A percentile compares a stretch with the other conserved stretches of the same genome.
phyloP scores from a whole-genome alignment of 2,888 invertebrate species.

The Drosophila monieri region DNA sequence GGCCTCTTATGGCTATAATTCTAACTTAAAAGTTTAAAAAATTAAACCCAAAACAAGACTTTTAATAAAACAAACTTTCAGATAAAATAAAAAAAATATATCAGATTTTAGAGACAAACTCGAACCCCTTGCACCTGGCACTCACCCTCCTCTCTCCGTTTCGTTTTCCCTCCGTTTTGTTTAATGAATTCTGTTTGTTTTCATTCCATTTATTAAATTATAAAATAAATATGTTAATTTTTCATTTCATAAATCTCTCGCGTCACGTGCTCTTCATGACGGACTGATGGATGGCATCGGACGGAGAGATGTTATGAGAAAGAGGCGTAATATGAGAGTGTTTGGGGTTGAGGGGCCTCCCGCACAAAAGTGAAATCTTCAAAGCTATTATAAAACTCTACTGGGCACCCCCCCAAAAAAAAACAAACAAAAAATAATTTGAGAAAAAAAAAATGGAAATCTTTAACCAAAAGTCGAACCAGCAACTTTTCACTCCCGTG shows the following conservation, averaged over 20 bases:
- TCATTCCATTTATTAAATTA: no score
- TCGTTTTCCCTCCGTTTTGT: neutral
- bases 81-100: no score
- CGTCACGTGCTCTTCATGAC: conserved; percentile 24
- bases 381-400: conserved; percentile 59
- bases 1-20: no score
- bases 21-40: no score
- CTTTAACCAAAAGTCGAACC: conserved; percentile 10
- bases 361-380: conserved; percentile 73
- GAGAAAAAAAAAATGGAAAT: conserved; percentile 8
- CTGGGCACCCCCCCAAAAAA: conserved; percentile 20
- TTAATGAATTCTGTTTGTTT: neutral
- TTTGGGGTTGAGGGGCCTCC: conserved; percentile 39
- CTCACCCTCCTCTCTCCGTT: no score
- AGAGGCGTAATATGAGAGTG: conserved; percentile 5
- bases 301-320: neutral
- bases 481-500: conserved; percentile 35
- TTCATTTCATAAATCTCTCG: conserved; percentile 25
- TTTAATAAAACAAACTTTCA: no score
- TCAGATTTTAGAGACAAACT: no score
- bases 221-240: neutral
- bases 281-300: conserved; percentile 3
- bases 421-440: neutral
- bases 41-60: no score
- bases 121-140: no score